Evolutionary conservation across 2,113 vertebrate genomes (phyloP).

Genomic region (Bothrops jararaca): DNA sequence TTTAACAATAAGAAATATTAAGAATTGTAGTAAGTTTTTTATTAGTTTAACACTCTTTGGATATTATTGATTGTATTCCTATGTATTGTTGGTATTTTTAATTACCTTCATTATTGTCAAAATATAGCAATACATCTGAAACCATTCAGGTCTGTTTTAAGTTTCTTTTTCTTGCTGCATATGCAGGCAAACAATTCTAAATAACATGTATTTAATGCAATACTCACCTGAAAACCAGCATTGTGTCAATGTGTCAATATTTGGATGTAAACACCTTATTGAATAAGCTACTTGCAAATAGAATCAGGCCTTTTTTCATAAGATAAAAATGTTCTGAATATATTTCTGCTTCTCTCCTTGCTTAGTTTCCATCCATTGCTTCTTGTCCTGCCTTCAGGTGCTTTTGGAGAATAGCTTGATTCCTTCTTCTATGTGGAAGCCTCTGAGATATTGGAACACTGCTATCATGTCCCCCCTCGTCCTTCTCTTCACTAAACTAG

Average conservation of each 20-base stretch:
- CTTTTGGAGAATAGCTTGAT: too few relatives aligned
- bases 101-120: neutral
- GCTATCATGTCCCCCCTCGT: too few relatives aligned
- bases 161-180: neutral
- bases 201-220: accelerated
- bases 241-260: neutral
- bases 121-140: neutral
- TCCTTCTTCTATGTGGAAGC: too few relatives aligned
- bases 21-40: neutral
- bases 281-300: neutral
- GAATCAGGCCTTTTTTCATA: neutral
- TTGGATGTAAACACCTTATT: neutral
- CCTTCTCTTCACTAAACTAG: too few relatives aligned
- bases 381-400: too few relatives aligned
- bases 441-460: too few relatives aligned
- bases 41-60: neutral
- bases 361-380: too few relatives aligned
- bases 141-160: neutral
- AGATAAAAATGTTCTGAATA: neutral
- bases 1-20: neutral
- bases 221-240: accelerated
- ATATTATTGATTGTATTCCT: neutral
- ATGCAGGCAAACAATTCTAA: neutral
- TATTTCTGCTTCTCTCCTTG: neutral
- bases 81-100: neutral